Percentiles rank a stretch among this genome's conserved stretches.
Evolutionary conservation across 2,888 invertebrate genomes (phyloP).

Genomic region (Dascillus cervinus): DNA sequence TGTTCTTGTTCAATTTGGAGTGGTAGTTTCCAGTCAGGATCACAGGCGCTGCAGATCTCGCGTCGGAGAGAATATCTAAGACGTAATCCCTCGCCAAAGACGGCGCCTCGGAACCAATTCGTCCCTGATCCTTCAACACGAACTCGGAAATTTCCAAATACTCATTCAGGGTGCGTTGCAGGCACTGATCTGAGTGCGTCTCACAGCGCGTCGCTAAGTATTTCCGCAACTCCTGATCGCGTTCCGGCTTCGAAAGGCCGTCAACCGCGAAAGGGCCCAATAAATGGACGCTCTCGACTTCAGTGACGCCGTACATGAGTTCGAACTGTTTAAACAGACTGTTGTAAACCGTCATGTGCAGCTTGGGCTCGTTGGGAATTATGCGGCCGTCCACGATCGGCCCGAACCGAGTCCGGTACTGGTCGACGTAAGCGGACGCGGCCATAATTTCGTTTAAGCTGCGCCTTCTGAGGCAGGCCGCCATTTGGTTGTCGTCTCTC

Average conservation of each 20-base stretch:
- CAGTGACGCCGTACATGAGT: constrained; percentile 78
- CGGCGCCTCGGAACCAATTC: constrained; percentile 27
- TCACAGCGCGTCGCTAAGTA: constrained; percentile 73
- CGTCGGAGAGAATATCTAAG: constrained; percentile 83
- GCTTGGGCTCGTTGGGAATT: constrained; percentile 71
- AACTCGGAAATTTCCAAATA: constrained; percentile 33
- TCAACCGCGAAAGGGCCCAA: constrained; percentile 65
- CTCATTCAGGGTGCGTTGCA: constrained; percentile 57
- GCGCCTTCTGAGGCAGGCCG: constrained; percentile 40
- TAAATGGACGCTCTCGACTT: constrained; percentile 71
- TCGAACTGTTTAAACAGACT: constrained; percentile 78
- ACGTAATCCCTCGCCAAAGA: constrained; percentile 58
- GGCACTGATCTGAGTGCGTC: constrained; percentile 61
- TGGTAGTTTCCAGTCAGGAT: constrained; percentile 70
- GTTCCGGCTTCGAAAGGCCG: constrained; percentile 66
- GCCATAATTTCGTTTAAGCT: constrained; percentile 61
- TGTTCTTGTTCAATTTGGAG: constrained; percentile 64
- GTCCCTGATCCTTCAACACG: constrained; percentile 19
- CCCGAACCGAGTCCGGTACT: constrained; percentile 79
- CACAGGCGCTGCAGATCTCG: constrained; percentile 75
- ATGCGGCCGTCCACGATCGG: constrained; percentile 83
- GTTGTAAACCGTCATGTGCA: constrained; percentile 65
- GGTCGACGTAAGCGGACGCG: constrained; percentile 55
- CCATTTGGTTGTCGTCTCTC: constrained; percentile 29
- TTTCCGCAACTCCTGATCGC: constrained; percentile 67